phyloP scores from a whole-genome alignment of 2,888 invertebrate species.

The Eumerus sabulonum region DNA sequence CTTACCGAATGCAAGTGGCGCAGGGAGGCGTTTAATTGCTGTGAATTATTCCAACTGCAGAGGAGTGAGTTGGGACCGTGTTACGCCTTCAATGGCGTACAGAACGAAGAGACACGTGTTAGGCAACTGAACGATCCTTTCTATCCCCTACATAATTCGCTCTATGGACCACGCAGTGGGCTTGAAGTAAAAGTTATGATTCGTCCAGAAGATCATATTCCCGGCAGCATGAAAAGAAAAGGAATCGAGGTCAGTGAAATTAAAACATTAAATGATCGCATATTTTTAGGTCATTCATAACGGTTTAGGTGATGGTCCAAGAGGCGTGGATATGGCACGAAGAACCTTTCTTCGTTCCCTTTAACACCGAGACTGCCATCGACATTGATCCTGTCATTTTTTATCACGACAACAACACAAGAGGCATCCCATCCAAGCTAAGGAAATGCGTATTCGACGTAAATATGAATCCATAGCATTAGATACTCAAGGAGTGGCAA shows the following conservation, averaged over 20 bases:
- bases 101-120: no score
- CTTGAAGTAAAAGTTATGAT: constrained; percentile 71
- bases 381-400: constrained; percentile 75
- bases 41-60: constrained; percentile 78
- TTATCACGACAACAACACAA: constrained; percentile 74
- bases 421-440: constrained; percentile 71
- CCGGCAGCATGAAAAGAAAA: constrained; percentile 70
- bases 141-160: constrained; percentile 74
- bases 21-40: constrained; percentile 77
- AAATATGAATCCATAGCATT: constrained; percentile 45
- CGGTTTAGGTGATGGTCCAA: constrained; percentile 73
- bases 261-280: no score
- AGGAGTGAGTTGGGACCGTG: constrained; percentile 79
- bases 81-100: constrained; percentile 59
- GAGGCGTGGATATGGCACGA: constrained; percentile 75
- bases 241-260: constrained; percentile 52
- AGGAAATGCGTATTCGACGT: constrained; percentile 75
- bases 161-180: constrained; percentile 72
- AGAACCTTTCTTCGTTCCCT: constrained; percentile 71
- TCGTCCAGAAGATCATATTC: constrained; percentile 72
- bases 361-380: constrained; percentile 73
- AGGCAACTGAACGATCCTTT: constrained; percentile 15
- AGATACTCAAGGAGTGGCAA: no score
- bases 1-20: constrained; percentile 78
- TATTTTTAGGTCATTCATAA: not conserved